Evolutionary conservation across 2,888 invertebrate species (phyloP).

Genomic region (Epinotia ramella): DNA sequence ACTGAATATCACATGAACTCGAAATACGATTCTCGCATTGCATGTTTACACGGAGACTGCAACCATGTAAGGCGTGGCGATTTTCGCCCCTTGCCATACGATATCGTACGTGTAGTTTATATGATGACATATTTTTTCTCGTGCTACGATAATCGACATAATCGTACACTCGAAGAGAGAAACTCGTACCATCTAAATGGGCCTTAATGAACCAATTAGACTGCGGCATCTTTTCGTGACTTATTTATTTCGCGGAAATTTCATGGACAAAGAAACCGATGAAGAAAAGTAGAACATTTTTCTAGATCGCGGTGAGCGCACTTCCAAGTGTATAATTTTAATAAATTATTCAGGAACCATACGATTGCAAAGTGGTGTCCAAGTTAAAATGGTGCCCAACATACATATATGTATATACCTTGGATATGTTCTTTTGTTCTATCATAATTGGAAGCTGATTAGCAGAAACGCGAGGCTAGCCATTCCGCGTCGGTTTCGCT

Average conservation of each 20-base stretch:
- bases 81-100: too few species aligned
- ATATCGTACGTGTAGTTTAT: too few species aligned
- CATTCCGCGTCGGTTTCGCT: background rate
- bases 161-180: too few species aligned
- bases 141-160: too few species aligned
- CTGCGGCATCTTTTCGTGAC: background rate
- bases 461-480: background rate
- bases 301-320: background rate
- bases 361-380: background rate
- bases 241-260: background rate
- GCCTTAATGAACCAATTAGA: background rate
- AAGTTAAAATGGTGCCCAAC: background rate
- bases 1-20: too few species aligned
- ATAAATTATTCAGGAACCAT: background rate
- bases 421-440: background rate
- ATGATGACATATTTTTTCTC: too few species aligned
- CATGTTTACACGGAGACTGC: too few species aligned
- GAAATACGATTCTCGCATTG: too few species aligned
- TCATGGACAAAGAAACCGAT: background rate
- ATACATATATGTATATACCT: background rate
- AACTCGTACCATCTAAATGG: too few species aligned
- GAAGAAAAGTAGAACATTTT: background rate
- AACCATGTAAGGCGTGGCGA: too few species aligned
- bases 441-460: slow-evolving; percentile 15
- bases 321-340: background rate